These are phyloP conservation scores for Lasioglossum oenotherae DNA, from an alignment of 2,888 invertebrate species.

Conservation along the genomic window DNA sequence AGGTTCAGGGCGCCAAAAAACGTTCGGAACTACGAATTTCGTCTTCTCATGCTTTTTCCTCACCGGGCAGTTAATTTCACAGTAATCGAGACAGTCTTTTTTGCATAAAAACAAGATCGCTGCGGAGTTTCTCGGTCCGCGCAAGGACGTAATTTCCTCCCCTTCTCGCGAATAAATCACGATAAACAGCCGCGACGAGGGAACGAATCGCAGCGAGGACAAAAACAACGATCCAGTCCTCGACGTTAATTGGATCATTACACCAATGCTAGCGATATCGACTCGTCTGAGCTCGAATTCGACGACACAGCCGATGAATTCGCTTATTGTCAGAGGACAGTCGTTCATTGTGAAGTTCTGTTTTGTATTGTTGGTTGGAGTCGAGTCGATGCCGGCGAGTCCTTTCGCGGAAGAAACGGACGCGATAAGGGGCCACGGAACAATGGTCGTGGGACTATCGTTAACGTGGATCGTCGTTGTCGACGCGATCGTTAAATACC, in stretches of 20 bases:
- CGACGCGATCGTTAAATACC: slow-evolving; percentile 35
- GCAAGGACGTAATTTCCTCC: slow-evolving; percentile 47
- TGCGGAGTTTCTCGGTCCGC: slow-evolving; percentile 25
- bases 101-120: background rate
- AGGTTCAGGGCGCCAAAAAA: background rate
- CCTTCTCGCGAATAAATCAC: slow-evolving; percentile 51
- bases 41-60: background rate
- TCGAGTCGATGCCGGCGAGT: background rate
- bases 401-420: slow-evolving; percentile 29
- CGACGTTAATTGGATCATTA: slow-evolving; percentile 52
- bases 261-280: background rate
- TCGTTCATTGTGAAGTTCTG: slow-evolving; percentile 21
- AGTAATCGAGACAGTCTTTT: slow-evolving; percentile 3
- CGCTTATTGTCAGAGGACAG: background rate
- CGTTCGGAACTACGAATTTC: background rate
- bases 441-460: slow-evolving; percentile 31
- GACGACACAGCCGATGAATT: slow-evolving; percentile 8
- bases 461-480: slow-evolving; percentile 37
- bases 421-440: slow-evolving; percentile 11
- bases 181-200: slow-evolving; percentile 18
- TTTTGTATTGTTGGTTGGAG: background rate
- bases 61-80: background rate
- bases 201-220: slow-evolving; percentile 35
- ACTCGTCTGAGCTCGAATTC: background rate
- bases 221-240: slow-evolving; percentile 28